Evolutionary conservation across 2,888 invertebrate genomes (phyloP), one percentile per base, ranked within the genome.

Genomic region (Pandemis cinnamomeana): DNA sequence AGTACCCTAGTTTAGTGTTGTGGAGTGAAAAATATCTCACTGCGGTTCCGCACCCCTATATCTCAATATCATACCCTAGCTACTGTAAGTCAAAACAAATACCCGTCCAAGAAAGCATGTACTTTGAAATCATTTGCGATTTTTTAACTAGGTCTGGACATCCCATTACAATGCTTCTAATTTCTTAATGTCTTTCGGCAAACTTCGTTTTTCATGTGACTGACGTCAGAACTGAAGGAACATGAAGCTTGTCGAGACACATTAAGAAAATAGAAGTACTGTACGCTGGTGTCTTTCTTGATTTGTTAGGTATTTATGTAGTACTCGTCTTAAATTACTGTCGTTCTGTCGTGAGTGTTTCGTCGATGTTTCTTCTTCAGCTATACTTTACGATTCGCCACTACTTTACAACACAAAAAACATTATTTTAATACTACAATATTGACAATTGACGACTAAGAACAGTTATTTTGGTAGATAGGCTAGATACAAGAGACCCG

Each of bases 21-120:
- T 79, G 76, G 80, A 79, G 66, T 71, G 62, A 66, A 67, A 58
- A 55, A 51, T 60, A 20, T 62, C 66, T 61, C 61, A 80, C 80
- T 68, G 80, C 82, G 82, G 80, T 81, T 81, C 82, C 85, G 82
- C 82, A n/a, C 51, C 81, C 84, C 78, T 81, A 77, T 80, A 83
- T 80, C 78, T 80, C 82, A 79, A 78, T 79, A 79, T 80, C 78
- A 76, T 80, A 80, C 76, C 76, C 78, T 74, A 62, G 48, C 61
- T 81, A 83, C 76, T 82, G 79, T 83, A 83, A 75, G 72, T 70
- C 51, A 73, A 69, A 80, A 82, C 81, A 77, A 80, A 75, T 82
- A 87, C 90, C 91, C 91, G 91, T 91, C 91, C 91, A 91, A 41
- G 20, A 67, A 83, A 86, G 68, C 78, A 75, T 71, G 64, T 63